Base-by-base conservation (phyloP, 2,797 vertebrate species). In the Molossus alvarezi region DNA sequence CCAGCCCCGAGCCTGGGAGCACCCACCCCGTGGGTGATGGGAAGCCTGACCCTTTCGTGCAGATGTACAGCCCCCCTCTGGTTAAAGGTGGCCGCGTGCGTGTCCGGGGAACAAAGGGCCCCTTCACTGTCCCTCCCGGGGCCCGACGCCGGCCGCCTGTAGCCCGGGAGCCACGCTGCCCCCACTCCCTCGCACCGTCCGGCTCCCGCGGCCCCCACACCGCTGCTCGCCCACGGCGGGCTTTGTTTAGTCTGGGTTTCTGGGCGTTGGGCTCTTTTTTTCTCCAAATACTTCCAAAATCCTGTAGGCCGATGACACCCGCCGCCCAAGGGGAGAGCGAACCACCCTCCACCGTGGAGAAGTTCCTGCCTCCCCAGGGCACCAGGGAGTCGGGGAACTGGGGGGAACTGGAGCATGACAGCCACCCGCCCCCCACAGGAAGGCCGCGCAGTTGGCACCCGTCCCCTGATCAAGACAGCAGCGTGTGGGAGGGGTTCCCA, bases 221-320 rank as follows among this genome's bases (percentile, higher is more conserved):
- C 1, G 0, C 72, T 15, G 69, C 67, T 82, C 79, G 1, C 85
- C 91, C 58, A 25, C 85, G 17, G 9, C 57, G 23, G 58, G 80
- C 95, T 97, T 82, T 95, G 95, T 97, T 97, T 92, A 93, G 96
- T 97, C 97, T 97, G 89, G 72, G 57, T 71, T 92, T 83, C 96
- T 93, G 97, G 89, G 84, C 12, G 0, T 41, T 8, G 27, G 75
- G 69, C 12, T 83, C 73, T 21, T 48, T 77, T 72, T 62, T n/a
- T 23, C 82, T 96, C 58, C 27, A 27, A 55, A 92, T 73, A 64
- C 93, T 88, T 91, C 84, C 75, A 5, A 82, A 77, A 29, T 67
- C 64, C 77, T 77, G 45, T 45, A 64, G 88, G 86, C 90, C 81
- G 92, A 72, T 23, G 95, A 20, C 20, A 53, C 73, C 1, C 3